Conservation (phyloP, 2,797 vertebrate species). For the Girardinus metallicus region DNA sequence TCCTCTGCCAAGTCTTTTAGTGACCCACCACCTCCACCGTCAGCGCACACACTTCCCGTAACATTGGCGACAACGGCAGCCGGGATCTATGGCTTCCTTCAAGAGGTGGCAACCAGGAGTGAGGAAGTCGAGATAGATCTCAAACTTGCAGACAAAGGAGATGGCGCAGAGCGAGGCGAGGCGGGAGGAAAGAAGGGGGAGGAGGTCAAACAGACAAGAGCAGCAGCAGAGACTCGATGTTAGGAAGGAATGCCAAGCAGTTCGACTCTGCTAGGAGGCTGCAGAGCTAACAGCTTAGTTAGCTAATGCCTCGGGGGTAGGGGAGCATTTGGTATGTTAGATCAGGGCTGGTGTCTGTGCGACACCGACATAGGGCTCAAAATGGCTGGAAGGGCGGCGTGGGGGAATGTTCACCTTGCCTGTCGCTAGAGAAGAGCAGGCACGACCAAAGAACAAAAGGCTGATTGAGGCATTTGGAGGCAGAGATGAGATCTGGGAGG, state of each 20-base stretch:
- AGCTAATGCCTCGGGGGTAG: conserved; percentile 49
- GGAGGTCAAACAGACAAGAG: conserved; percentile 69
- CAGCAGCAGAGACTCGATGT: conserved; percentile 49
- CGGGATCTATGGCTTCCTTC: conserved; percentile 78
- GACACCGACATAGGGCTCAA: conserved; percentile 66
- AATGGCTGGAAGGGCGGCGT: conserved; percentile 47
- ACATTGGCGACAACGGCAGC: conserved; percentile 68
- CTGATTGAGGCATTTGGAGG: conserved; percentile 77
- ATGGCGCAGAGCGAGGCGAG: conserved; percentile 19
- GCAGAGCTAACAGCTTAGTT: conserved; percentile 70
- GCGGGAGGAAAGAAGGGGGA: conserved; percentile 11
- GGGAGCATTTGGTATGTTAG: conserved; percentile 38
- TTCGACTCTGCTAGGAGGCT: conserved; percentile 59
- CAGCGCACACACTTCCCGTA: background rate
- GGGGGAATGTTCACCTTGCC: conserved; percentile 61
- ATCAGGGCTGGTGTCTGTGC: conserved; percentile 49
- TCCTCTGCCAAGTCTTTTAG: conserved; percentile 71
- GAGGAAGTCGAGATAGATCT: conserved; percentile 66
- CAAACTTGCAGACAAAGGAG: conserved; percentile 67
- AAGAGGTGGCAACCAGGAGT: conserved; percentile 63
- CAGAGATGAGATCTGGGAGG: conserved; percentile 76
- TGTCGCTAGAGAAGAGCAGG: conserved; percentile 54
- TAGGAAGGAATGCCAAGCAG: conserved; percentile 73
- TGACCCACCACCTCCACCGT: conserved; percentile 31
- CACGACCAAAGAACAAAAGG: conserved; percentile 72